A percentile compares a stretch with the other conserved stretches of the same genome.
Evolutionary conservation across 2,113 vertebrate genomes (phyloP).

Genomic region (Conger conger): DNA sequence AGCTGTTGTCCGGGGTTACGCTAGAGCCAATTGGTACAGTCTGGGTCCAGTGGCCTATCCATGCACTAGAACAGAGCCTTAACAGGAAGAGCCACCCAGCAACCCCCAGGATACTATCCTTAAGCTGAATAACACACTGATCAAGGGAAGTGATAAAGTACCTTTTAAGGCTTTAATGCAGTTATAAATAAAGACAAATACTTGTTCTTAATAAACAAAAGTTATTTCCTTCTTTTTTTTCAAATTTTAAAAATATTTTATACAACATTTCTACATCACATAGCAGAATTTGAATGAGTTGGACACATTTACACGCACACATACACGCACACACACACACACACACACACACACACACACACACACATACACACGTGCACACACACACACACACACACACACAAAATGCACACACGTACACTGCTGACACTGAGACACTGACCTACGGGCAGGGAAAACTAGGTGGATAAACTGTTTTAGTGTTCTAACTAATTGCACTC

Average conservation of each 20-base stretch:
- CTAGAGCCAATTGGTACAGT: too few relatives aligned
- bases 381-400: background rate
- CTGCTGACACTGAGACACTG: background rate
- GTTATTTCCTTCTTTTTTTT: slow-evolving; percentile 44
- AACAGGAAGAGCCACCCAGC: too few relatives aligned
- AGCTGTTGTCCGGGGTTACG: too few relatives aligned
- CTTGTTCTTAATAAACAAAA: slow-evolving; percentile 66
- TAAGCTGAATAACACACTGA: background rate
- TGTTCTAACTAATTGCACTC: background rate
- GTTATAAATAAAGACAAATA: slow-evolving; percentile 45
- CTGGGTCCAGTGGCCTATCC: too few relatives aligned
- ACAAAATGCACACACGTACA: background rate
- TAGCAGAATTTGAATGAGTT: slow-evolving; percentile 43
- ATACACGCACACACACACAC: background rate
- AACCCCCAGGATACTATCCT: background rate
- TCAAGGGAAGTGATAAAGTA: slow-evolving; percentile 2
- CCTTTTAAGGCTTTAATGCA: slow-evolving; percentile 56
- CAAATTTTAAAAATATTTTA: slow-evolving; percentile 58
- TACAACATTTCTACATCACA: slow-evolving; percentile 59
- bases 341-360: background rate
- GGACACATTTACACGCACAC: slow-evolving; percentile 23
- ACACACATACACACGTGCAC: background rate
- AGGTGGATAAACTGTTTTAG: background rate
- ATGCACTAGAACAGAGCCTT: too few relatives aligned
- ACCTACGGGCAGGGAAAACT: background rate